A percentile compares a stretch with the other conserved stretches of the same genome.
Conservation (phyloP, 2,797 vertebrate genomes). For the Oceanodroma leucorhoa region DNA sequence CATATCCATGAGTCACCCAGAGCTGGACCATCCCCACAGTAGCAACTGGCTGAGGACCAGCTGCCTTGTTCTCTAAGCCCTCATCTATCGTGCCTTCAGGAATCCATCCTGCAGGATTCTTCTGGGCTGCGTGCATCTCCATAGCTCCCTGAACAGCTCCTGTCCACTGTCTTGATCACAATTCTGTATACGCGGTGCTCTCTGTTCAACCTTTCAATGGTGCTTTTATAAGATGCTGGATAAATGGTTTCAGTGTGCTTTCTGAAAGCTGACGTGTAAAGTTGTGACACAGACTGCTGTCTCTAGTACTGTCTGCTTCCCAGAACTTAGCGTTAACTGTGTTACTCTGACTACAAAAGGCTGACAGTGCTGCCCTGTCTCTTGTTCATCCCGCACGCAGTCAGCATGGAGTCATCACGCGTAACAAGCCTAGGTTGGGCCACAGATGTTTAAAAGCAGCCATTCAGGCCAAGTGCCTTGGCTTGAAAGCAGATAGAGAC, state of each 20-base stretch:
- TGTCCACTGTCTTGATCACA: background rate
- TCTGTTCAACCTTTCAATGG: constrained; percentile 39
- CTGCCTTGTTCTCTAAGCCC: background rate
- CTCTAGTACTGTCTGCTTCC: background rate
- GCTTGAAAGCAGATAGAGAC: background rate
- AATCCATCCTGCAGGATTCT: constrained; percentile 11
- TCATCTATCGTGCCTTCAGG: constrained; percentile 12
- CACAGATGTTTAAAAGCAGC: background rate
- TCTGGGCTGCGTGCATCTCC: background rate
- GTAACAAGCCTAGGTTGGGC: background rate
- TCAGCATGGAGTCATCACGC: background rate
- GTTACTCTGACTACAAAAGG: background rate
- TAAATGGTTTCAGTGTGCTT: background rate
- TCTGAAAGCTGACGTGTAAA: background rate
- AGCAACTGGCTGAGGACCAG: background rate
- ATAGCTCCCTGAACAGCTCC: constrained; percentile 3
- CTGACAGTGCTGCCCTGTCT: background rate
- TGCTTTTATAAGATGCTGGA: constrained; percentile 61
- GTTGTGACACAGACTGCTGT: background rate
- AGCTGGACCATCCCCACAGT: background rate
- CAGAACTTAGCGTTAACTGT: background rate
- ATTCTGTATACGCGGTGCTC: background rate
- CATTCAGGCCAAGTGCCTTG: background rate
- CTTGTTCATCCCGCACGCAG: background rate
- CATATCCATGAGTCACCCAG: background rate